These are phyloP conservation scores for Chrysomallon squamiferum DNA, from an alignment of 1,140 invertebrate species.

Conservation along the genomic window DNA sequence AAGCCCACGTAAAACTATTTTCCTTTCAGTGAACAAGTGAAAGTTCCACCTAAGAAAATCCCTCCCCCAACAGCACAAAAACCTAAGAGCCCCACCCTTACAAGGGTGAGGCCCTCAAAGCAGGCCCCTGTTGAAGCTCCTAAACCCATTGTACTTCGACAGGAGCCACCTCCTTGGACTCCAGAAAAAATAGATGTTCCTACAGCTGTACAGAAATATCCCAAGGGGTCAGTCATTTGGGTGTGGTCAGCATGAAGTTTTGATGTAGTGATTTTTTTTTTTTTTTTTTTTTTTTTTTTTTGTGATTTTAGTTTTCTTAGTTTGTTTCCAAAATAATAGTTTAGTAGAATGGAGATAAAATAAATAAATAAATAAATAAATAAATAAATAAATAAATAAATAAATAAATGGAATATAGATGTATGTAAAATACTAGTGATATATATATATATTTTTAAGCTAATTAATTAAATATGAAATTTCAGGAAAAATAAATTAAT, in stretches of 20 bases:
- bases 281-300: neutral
- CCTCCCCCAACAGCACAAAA: constrained; percentile 25
- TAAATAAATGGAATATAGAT: too few relatives aligned
- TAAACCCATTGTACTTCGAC: constrained; percentile 29
- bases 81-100: constrained; percentile 18
- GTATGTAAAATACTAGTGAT: too few relatives aligned
- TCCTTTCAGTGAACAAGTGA: too few relatives aligned
- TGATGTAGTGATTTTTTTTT: neutral
- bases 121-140: constrained; percentile 16
- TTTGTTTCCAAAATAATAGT: too few relatives aligned
- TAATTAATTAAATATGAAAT: too few relatives aligned
- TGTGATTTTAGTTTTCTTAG: too few relatives aligned
- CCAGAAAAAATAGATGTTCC: constrained; percentile 41
- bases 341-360: too few relatives aligned
- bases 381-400: too few relatives aligned
- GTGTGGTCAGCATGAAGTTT: neutral
- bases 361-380: too few relatives aligned
- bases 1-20: too few relatives aligned
- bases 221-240: neutral
- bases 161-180: constrained; percentile 24
- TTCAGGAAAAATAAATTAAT: too few relatives aligned
- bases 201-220: constrained; percentile 10
- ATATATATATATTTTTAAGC: too few relatives aligned
- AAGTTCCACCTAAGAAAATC: neutral
- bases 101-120: constrained; percentile 28